Evolutionary conservation across 2,797 vertebrate genomes (phyloP), one percentile per base, ranked within the genome.

Genomic region (Sebastolobus altivelis): DNA sequence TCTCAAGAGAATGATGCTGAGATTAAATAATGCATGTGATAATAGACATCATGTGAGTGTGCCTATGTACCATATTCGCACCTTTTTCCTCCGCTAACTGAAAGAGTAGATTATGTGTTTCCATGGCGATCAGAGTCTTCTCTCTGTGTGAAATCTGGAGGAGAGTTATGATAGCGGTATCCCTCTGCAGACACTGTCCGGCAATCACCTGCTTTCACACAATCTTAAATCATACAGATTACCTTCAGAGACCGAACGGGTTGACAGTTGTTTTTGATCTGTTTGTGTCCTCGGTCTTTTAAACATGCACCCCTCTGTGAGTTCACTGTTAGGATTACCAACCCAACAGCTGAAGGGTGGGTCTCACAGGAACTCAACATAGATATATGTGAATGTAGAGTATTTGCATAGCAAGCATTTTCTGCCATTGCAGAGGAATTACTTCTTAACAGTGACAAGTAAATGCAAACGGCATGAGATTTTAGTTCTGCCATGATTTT

Each of bases 91-190:
- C 59, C 22, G 29, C 80, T 79, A 33, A 62, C 65, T 80, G 72
- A 84, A 81, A 77, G 66, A 82, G 80, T 92, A 87, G 88, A 88
- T 86, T 77, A 85, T 81, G 87, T 55, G 94, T 95, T 95, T 91
- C 95, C 93, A 94, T 96, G 94, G 93, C 74, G 70, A 96, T 90
- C 65, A 18, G 73, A 85, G 77, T 85, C 77, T 77, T 78, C 52
- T 75, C 55, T 86, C 74, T 82, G 83, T 82, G 86, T 86, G 77
- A 84, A 83, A 76, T 68, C 79, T 16, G 63, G 72, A 68, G 86
- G 75, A 81, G 62, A 76, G 22, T 80, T 83, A 80, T 81, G 77
- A 80, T 67, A 61, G 72, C 10, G 58, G 54, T 73, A 79, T 88
- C 85, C 88, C 88, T 85, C 73, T 79, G 79, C 68, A 74, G 81